Base-by-base conservation (phyloP, 2,888 invertebrate genomes). In the Lithophane socia region DNA sequence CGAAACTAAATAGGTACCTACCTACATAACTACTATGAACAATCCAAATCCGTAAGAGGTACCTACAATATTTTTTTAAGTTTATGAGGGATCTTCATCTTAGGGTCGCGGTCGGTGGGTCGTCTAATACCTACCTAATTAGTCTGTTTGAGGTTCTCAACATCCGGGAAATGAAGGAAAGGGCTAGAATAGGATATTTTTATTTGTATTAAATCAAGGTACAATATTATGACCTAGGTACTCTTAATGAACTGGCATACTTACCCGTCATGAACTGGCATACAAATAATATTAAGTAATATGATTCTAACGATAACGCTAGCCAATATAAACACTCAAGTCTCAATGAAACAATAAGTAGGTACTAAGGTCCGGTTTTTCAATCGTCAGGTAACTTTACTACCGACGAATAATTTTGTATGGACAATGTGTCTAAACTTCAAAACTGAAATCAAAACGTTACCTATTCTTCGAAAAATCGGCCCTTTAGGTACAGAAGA, bases 271-370 rank as follows among this genome's bases (percentile, higher is more conserved):
- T 65, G 18, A 12, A 44, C 44, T 44, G 24, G 3, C 44, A 24
- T 44, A 24, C n/a, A n/a, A 10, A 65, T 65, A 29, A 49, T 16
- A 16, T 75, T 42, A 1, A 29, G 29, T 29, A 29, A 9, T 60
- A n/a, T 5, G 24, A 60, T 44, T 29, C 8, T 29, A 52, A 52
- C 29, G 12, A 47, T 65, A 65, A 56, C 37, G 12, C n/a, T 75
- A 75, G 29, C n/a, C 52, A 52, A 29, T 61, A 75, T 63, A 54
- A 29, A 56, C 64, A 21, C 24, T 37, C n/a, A 7, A 37, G 18
- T 7, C 7, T 63, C 29, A 29, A n/a, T 54, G 16, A 47, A 24
- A 75, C 8, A 12, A 47, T 10, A 44, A 3, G 2, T 47, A 49
- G 0, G 37, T 37, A 5, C 16, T 16, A 49, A 49, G 49, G 49